Evolutionary conservation across 2,888 invertebrate species (phyloP), one percentile per base, ranked within the genome.

Genomic region (Galerucella nymphaeae): DNA sequence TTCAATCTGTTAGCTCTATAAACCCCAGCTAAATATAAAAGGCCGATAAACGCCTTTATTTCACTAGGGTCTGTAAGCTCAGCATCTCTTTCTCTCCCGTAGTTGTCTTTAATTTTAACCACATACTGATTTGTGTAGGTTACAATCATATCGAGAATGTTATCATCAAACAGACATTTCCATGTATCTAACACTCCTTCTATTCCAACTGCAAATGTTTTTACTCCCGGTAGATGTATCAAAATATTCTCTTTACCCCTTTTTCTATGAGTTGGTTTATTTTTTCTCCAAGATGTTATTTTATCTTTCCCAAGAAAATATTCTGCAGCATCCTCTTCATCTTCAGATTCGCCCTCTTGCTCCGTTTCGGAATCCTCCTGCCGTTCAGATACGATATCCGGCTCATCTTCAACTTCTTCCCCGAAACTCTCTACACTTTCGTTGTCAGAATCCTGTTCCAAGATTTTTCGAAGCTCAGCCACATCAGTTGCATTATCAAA

Each of bases 31-130:
- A 83, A 73, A 74, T 83, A 83, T 42, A 23, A 23, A 23, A 83
- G 73, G 42, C 81, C 80, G 72, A 83, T 79, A 64, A 83, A 80
- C 53, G 79, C 82, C 66, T 79, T 77, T 38, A 81, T 71, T 79
- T 84, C 80, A 67, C 70, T 75, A 23, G 66, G 50, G 74, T 82
- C 77, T 23, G 80, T 83, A 53, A 65, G 66, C 23, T 58, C 61
- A 59, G 73, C 75, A 74, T 78, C 73, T 72, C 77, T 76, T 65
- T 42, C 11, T 13, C 42, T 42, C 2, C 74, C 71, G 45, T 76
- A 81, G 13, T 79, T 74, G 20, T 57, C 71, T 68, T 71, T 71
- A 23, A 77, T 68, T 20, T 20, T 68, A 45, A 68, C 70, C 23
- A 80, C 79, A 66, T 79, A 76, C 70, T 78, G 75, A 71, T 81